Percentiles rank a stretch among this genome's conserved stretches.
Evolutionary conservation across 2,113 vertebrate species (phyloP).

Genomic region (Cathartes aura): DNA sequence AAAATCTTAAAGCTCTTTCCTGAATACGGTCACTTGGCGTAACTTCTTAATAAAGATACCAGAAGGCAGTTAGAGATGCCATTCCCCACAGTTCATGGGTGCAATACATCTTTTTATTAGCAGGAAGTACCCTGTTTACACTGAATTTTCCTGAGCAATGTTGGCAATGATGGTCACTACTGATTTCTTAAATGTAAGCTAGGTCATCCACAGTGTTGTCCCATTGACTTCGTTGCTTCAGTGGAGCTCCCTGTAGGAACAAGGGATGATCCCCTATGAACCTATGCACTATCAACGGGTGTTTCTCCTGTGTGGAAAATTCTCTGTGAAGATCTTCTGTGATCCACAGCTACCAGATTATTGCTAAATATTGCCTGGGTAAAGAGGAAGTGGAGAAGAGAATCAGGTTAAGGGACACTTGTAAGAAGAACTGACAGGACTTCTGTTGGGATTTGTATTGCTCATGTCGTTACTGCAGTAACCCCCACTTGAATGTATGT

Average conservation of each 20-base stretch:
- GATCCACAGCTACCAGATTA: background rate
- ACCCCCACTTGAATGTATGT: background rate
- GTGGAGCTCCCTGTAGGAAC: background rate
- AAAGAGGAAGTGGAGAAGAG: background rate
- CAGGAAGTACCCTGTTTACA: background rate
- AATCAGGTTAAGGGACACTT: background rate
- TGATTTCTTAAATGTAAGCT: background rate
- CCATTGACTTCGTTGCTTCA: background rate
- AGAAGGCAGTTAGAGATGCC: background rate
- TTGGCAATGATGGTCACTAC: background rate
- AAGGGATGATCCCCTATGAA: background rate
- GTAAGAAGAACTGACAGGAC: background rate
- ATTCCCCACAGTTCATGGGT: background rate
- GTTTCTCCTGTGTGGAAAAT: background rate
- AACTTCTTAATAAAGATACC: background rate
- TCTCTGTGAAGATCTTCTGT: background rate
- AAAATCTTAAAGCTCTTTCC: background rate
- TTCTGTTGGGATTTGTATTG: background rate
- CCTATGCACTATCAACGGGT: background rate
- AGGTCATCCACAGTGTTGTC: background rate
- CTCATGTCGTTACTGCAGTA: background rate
- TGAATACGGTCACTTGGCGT: background rate
- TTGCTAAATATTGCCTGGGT: background rate
- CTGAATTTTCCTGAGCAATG: background rate
- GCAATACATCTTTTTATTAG: background rate